A percentile compares a stretch with the other conserved stretches of the same genome.
Conservation (phyloP, 2,797 vertebrate species). For the Synaphobranchus kaupii region DNA sequence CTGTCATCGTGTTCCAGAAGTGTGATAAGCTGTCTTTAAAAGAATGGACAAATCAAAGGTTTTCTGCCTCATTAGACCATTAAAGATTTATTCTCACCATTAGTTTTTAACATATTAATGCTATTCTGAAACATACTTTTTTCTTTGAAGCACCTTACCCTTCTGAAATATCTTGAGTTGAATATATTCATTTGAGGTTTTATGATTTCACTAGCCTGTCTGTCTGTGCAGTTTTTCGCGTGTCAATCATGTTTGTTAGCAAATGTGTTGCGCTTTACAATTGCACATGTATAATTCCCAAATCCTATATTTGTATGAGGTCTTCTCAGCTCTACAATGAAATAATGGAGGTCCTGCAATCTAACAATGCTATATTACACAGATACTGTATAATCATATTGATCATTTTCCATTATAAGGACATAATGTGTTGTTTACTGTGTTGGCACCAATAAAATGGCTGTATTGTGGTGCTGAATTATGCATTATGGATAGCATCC, state of each 20-base stretch:
- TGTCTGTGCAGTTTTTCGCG: not conserved
- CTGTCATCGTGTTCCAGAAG: constrained; percentile 50
- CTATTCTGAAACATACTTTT: constrained; percentile 27
- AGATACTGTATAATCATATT: not conserved
- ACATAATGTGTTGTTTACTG: not conserved
- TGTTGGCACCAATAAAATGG: not conserved
- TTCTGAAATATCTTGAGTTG: constrained; percentile 19
- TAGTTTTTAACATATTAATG: constrained; percentile 38
- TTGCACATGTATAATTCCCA: not conserved
- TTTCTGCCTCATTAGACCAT: constrained; percentile 50
- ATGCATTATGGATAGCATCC: not conserved
- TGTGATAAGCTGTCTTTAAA: constrained; percentile 43
- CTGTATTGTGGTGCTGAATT: not conserved
- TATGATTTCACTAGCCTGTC: not conserved
- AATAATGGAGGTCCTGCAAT: not conserved
- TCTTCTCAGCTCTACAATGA: not conserved
- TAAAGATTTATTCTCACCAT: constrained; percentile 38
- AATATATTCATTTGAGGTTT: constrained; percentile 8
- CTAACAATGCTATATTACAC: not conserved
- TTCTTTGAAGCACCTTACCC: constrained; percentile 29
- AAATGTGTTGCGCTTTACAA: not conserved
- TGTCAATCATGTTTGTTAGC: not conserved
- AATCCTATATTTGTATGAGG: not conserved
- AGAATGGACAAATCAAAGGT: constrained; percentile 50
- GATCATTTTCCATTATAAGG: not conserved